A percentile compares a stretch with the other conserved stretches of the same genome.
These are phyloP conservation scores for Chrysopa pallens DNA, from an alignment of 1,140 invertebrate genomes.

Conservation along the genomic window DNA sequence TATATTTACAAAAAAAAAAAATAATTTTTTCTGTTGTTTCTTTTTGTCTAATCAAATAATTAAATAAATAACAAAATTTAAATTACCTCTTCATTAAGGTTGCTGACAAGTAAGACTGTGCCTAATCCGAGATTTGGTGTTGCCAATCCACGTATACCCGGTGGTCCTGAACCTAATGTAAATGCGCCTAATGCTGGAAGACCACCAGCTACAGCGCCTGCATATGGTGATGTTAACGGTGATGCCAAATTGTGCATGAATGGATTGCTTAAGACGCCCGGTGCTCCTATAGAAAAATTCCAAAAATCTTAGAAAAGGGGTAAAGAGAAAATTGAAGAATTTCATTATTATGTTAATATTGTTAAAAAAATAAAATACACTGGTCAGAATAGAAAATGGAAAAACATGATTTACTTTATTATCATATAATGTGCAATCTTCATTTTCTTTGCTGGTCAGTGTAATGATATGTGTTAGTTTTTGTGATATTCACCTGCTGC, in stretches of 20 bases:
- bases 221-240: slow-evolving; percentile 48
- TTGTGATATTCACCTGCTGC: slow-evolving; percentile 13
- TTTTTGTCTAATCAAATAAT: neutral
- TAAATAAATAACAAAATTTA: slow-evolving; percentile 3
- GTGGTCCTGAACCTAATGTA: slow-evolving; percentile 44
- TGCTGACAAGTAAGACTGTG: slow-evolving; percentile 74
- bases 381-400: neutral
- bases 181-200: slow-evolving; percentile 55
- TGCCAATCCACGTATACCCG: slow-evolving; percentile 41
- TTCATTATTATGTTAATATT: neutral
- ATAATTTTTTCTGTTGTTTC: neutral
- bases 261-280: slow-evolving; percentile 65
- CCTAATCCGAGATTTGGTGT: slow-evolving; percentile 42
- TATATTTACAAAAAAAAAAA: neutral
- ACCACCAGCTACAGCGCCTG: slow-evolving; percentile 42
- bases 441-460: too few relatives aligned
- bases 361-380: slow-evolving; percentile 8
- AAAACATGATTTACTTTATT: too few relatives aligned
- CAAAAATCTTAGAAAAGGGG: neutral
- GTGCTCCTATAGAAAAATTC: slow-evolving; percentile 31
- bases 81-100: slow-evolving; percentile 82
- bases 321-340: neutral
- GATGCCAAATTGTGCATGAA: slow-evolving; percentile 59
- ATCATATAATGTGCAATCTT: too few relatives aligned
- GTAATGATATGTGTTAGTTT: too few relatives aligned